A percentile compares a stretch with the other conserved stretches of the same genome.
These are phyloP conservation scores for Nebria brevicollis DNA, from an alignment of 2,888 invertebrate species.

Conservation along the genomic window DNA sequence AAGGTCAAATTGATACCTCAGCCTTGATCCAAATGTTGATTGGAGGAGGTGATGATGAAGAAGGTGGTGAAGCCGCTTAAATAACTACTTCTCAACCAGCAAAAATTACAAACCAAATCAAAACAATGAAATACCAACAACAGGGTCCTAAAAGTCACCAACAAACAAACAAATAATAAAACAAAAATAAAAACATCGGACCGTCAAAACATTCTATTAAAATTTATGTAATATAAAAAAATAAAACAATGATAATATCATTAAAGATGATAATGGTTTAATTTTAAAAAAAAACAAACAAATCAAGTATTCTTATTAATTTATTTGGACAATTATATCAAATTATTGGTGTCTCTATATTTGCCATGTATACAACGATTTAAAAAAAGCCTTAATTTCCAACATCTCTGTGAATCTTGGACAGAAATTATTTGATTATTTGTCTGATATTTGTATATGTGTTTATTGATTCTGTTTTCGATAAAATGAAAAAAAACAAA, in stretches of 20 bases:
- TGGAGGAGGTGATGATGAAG: constrained; percentile 84
- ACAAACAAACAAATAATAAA: not conserved
- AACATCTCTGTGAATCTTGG: constrained; percentile 17
- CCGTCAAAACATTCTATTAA: constrained; percentile 13
- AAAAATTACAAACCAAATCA: constrained; percentile 7
- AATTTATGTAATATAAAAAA: constrained; percentile 9
- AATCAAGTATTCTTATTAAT: constrained; percentile 7
- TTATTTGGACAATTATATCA: constrained; percentile 7
- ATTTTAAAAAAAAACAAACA: constrained; percentile 15
- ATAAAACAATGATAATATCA: constrained; percentile 14
- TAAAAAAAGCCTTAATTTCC: not conserved
- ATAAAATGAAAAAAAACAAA: constrained; percentile 5
- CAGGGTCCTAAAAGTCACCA: not conserved
- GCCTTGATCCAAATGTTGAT: constrained; percentile 90
- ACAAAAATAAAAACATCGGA: constrained; percentile 7
- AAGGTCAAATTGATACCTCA: constrained; percentile 88
- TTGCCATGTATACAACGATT: constrained; percentile 39
- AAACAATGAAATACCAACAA: constrained; percentile 1
- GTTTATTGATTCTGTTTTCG: constrained; percentile 14
- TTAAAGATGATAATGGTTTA: constrained; percentile 9
- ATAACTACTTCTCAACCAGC: constrained; percentile 27
- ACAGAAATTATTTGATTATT: constrained; percentile 13
- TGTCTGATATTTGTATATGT: constrained; percentile 25
- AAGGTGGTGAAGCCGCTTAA: constrained; percentile 65
- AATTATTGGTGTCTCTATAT: constrained; percentile 6